These are phyloP conservation scores for Pipra filicauda DNA, from an alignment of 2,113 vertebrate genomes.

Conservation along the genomic window DNA sequence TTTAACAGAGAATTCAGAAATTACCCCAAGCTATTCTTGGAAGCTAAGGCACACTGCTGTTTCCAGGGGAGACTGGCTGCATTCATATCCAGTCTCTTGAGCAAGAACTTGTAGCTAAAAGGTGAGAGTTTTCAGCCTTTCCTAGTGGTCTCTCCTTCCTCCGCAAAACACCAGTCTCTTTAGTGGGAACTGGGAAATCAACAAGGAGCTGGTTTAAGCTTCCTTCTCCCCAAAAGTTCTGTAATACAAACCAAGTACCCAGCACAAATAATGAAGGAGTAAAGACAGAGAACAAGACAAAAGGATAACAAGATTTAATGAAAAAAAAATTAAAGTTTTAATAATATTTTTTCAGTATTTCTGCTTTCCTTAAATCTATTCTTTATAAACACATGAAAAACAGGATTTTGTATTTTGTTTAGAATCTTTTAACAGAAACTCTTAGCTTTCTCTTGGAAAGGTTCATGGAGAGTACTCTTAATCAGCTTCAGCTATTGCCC, in stretches of 20 bases:
- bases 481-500: background rate
- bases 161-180: background rate
- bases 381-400: background rate
- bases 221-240: background rate
- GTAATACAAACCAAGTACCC: background rate
- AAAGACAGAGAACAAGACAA: background rate
- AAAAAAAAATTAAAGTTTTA: background rate
- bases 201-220: background rate
- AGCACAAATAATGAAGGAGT: background rate
- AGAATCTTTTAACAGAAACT: background rate
- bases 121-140: background rate
- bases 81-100: background rate
- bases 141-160: background rate
- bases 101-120: background rate
- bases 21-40: background rate
- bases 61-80: background rate
- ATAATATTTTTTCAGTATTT: background rate
- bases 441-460: background rate
- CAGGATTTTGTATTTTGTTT: background rate
- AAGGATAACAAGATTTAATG: background rate
- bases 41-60: background rate
- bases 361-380: background rate
- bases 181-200: background rate
- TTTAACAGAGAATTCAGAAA: background rate
- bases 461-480: background rate